Base-by-base conservation (phyloP, 2,797 vertebrate genomes). In the Pygocentrus nattereri region DNA sequence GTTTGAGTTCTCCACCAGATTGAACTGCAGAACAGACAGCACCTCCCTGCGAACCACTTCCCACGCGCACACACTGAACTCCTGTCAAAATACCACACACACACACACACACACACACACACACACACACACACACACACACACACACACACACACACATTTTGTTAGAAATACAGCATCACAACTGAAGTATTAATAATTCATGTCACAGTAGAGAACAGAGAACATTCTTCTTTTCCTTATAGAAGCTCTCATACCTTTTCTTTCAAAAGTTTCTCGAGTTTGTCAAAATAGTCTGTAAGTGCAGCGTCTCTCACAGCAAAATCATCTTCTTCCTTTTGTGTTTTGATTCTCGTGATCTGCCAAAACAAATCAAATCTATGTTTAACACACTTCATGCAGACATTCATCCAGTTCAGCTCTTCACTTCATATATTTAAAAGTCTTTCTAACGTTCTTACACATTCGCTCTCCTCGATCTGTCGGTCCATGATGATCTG, bases 211-310 rank as follows among this genome's bases (percentile, higher is more conserved):
- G 41, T 44, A 44, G 41, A 44, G 41, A 44, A 44, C 41, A 44
- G 41, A 44, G 8, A 44, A 44, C 1, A 2, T 62, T 30, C 12
- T 30, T 64, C 5, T 31, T 18, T 15, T 34, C 30, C 27, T 64
- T 64, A n/a, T 64, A 21, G 16, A n/a, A 44, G 30, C 8, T 1
- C 5, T 4, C 78, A 10, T 44, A 80, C 82, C 78, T 77, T 77
- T 25, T 81, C 38, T 81, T 62, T 84, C 5, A 84, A 59, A 1
- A 76, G 38, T 38, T 54, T 44, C n/a, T 19, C 31, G 19, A 84
- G 65, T 50, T 76, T 68, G n/a, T 80, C 27, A 41, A 84, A 84
- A 31, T 81, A 80, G 16, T 16, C 75, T 18, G 62, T 73, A 18
- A 84, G 58, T 4, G 67, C 69, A 34, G 15, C 16, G 0, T 59